These are phyloP conservation scores for Hyperopisus bebe DNA, from an alignment of 2,113 vertebrate genomes.

Conservation along the genomic window DNA sequence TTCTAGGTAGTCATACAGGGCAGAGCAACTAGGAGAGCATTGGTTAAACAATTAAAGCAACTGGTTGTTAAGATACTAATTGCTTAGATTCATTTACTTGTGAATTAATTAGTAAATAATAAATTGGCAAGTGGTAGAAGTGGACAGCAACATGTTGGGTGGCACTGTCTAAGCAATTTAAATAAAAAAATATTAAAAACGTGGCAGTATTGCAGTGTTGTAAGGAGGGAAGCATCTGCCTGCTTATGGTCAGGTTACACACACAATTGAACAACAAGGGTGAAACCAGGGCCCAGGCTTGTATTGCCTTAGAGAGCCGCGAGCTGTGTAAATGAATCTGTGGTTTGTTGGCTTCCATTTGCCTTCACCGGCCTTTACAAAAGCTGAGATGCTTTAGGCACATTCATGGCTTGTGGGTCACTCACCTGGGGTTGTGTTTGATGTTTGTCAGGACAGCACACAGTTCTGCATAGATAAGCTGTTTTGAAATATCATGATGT, in stretches of 20 bases:
- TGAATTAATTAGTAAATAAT: not conserved
- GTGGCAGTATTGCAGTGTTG: not conserved
- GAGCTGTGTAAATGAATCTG: not conserved
- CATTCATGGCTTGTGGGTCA: not conserved
- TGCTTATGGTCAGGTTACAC: not conserved
- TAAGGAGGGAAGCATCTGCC: not conserved
- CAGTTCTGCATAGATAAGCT: not conserved
- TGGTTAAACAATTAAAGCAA: not conserved
- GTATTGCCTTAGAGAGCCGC: not conserved
- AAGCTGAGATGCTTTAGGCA: not conserved
- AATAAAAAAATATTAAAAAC: not conserved
- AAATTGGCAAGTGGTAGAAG: not conserved
- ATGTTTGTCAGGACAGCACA: not conserved
- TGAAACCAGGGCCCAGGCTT: not conserved
- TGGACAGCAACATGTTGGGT: not conserved
- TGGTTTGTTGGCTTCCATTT: not conserved
- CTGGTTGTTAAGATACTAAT: not conserved
- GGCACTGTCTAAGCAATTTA: not conserved
- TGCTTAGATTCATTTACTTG: not conserved
- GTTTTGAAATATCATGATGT: not conserved
- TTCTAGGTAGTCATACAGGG: not conserved
- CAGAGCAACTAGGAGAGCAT: not conserved
- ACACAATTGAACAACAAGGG: not conserved
- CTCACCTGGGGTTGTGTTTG: not conserved
- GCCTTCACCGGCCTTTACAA: not conserved